Evolutionary conservation across 2,888 invertebrate species (phyloP).

Genomic region (Phyto melanocephala): DNA sequence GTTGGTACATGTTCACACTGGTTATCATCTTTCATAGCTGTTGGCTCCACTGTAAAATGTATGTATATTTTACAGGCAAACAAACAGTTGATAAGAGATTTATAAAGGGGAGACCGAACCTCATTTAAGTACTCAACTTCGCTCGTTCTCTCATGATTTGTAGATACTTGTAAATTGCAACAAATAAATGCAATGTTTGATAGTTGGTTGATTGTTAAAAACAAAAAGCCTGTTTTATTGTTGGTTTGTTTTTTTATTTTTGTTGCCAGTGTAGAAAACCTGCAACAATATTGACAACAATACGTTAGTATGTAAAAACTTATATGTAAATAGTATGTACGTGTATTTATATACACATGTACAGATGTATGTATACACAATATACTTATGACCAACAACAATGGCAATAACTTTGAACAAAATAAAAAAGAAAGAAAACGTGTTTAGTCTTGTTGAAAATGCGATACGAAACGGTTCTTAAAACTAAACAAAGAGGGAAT

Average conservation of each 20-base stretch:
- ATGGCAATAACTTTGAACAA: constrained; percentile 43
- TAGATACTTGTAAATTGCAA: constrained; percentile 36
- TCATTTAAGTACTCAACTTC: background rate
- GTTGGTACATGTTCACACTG: too few species aligned
- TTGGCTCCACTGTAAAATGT: too few species aligned
- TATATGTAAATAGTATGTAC: background rate
- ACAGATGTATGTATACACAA: too few species aligned
- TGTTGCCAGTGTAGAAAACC: constrained; percentile 21
- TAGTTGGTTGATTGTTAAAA: constrained; percentile 32
- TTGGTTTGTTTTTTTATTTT: background rate
- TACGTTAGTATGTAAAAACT: background rate
- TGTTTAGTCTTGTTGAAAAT: constrained; percentile 63
- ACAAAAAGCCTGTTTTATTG: constrained; percentile 44
- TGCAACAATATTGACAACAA: constrained; percentile 31
- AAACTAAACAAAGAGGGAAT: constrained; percentile 15
- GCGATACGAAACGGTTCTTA: constrained; percentile 62
- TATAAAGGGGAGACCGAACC: background rate
- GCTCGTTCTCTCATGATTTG: background rate
- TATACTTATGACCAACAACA: constrained; percentile 21
- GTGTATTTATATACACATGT: background rate
- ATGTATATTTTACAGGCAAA: too few species aligned
- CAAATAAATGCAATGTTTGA: constrained; percentile 24
- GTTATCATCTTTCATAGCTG: too few species aligned
- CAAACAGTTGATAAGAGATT: constrained; percentile 16
- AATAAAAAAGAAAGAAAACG: constrained; percentile 48